Conservation (phyloP, 2,888 invertebrate species). For the Hedya salicella region DNA sequence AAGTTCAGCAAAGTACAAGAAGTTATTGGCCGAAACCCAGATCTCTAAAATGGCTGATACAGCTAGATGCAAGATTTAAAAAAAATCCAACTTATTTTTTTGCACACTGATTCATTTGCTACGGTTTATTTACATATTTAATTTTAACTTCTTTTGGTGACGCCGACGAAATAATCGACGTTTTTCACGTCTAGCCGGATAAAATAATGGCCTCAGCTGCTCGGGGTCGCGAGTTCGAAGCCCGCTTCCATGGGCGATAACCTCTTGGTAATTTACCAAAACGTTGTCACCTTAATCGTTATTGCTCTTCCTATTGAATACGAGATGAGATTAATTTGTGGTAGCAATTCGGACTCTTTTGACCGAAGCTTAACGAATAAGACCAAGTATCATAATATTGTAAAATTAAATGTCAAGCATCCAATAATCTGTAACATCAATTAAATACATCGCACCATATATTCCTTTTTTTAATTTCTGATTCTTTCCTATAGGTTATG, state of each 20-base stretch:
- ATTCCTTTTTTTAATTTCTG: too few relatives aligned
- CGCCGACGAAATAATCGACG: conserved; percentile 16
- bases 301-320: conserved; percentile 11
- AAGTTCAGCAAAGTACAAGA: conserved; percentile 10
- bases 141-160: conserved; percentile 6
- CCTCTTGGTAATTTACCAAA: conserved; percentile 56
- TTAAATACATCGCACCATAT: too few relatives aligned
- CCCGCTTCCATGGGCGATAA: conserved; percentile 58
- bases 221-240: conserved; percentile 64
- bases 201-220: conserved; percentile 60
- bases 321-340: conserved; percentile 5
- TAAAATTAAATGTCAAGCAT: too few relatives aligned
- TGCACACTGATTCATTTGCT: conserved; percentile 1
- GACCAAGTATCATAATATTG: too few relatives aligned
- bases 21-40: conserved; percentile 26
- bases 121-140: not conserved
- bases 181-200: conserved; percentile 45
- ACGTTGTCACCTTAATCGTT: conserved; percentile 35
- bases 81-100: conserved; percentile 3
- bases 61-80: conserved; percentile 12
- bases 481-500: too few relatives aligned
- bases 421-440: too few relatives aligned
- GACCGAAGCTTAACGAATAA: too few relatives aligned
- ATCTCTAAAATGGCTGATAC: conserved; percentile 19
- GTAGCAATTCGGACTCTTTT: conserved; percentile 4